Evolutionary conservation across 2,797 vertebrate genomes (phyloP).

Genomic region (Oreonectes daqikongensis): DNA sequence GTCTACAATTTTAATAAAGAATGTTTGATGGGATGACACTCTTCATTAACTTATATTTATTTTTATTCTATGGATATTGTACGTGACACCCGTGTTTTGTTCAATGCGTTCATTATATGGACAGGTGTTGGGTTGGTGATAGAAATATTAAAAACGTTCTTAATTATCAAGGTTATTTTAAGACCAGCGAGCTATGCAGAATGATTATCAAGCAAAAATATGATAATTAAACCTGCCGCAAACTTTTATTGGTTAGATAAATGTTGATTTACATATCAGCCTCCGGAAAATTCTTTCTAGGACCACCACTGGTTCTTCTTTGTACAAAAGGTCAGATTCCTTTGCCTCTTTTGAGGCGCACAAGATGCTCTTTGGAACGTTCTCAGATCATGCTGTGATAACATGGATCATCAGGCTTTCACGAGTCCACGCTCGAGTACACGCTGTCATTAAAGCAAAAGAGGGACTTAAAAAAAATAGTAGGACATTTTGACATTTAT

Average conservation of each 20-base stretch:
- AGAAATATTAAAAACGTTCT: neutral
- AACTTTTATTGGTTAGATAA: neutral
- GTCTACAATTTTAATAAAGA: too few species aligned
- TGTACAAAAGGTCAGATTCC: neutral
- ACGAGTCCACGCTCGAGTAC: neutral
- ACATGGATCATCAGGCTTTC: constrained; percentile 5
- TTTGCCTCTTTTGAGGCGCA: neutral
- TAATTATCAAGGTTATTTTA: neutral
- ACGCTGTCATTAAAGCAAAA: neutral
- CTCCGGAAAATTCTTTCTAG: neutral
- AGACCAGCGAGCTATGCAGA: neutral
- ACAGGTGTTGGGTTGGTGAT: neutral
- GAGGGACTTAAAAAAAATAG: neutral
- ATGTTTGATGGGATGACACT: neutral
- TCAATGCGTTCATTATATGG: too few species aligned
- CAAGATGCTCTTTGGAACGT: constrained; percentile 5
- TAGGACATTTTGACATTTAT: neutral
- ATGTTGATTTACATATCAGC: constrained; percentile 2
- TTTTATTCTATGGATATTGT: neutral
- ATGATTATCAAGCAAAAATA: neutral
- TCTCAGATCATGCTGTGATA: constrained; percentile 3
- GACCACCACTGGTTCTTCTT: neutral
- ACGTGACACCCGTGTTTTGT: neutral
- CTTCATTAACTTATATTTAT: neutral
- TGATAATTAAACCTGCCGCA: neutral